A percentile compares a stretch with the other conserved stretches of the same genome.
Conservation (phyloP, 2,888 invertebrate genomes). For the Drosophila atroscutellata region DNA sequence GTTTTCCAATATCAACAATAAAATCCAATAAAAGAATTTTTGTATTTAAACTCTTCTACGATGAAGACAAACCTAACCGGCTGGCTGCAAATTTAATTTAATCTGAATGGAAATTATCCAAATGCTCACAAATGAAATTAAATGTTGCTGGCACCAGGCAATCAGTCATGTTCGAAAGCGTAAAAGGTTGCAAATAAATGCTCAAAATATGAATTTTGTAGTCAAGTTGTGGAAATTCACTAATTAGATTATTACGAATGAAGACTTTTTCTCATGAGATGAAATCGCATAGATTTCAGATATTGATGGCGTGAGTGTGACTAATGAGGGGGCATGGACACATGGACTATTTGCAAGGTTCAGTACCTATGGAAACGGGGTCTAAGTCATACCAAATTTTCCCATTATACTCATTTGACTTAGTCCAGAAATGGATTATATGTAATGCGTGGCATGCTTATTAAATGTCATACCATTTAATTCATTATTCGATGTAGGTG, state of each 20-base stretch:
- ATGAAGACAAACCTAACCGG: neutral
- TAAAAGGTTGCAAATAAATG: neutral
- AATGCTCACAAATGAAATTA: slow-evolving; percentile 4
- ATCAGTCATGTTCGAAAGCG: neutral
- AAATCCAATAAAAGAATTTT: slow-evolving; percentile 14
- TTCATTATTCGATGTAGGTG: slow-evolving; percentile 60
- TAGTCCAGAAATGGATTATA: slow-evolving; percentile 59
- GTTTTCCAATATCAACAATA: slow-evolving; percentile 15
- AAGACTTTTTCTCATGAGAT: neutral
- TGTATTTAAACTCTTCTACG: slow-evolving; percentile 18
- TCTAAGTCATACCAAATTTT: slow-evolving; percentile 53
- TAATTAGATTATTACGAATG: neutral
- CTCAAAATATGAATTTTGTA: neutral
- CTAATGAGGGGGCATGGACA: slow-evolving; percentile 58
- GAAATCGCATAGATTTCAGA: slow-evolving; percentile 60
- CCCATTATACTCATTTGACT: slow-evolving; percentile 41
- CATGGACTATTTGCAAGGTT: slow-evolving; percentile 62
- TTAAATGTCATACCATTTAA: slow-evolving; percentile 48
- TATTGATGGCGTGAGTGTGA: slow-evolving; percentile 53
- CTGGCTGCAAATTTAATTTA: slow-evolving; percentile 1
- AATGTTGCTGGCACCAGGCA: slow-evolving; percentile 18
- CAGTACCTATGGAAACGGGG: slow-evolving; percentile 57
- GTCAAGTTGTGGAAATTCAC: neutral
- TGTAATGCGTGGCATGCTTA: slow-evolving; percentile 50
- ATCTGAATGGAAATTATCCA: slow-evolving; percentile 14